Base-by-base conservation (phyloP, 2,888 invertebrate species). In the Dynastes tityus region DNA sequence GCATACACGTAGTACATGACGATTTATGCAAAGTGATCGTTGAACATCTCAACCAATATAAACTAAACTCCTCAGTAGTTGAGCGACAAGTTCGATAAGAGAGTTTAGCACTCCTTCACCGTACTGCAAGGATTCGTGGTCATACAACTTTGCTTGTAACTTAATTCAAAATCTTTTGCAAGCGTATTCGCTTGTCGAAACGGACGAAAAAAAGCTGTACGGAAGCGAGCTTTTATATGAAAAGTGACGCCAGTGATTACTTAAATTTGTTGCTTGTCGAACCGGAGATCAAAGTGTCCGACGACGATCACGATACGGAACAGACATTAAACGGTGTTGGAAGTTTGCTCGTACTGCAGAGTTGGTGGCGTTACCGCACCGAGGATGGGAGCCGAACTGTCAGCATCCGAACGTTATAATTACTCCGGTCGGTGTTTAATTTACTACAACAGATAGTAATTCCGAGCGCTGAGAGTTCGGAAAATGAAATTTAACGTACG, bases 361-460 rank as follows among this genome's bases (percentile, higher is more conserved):
- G 68, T 67, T 68, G 27, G 67, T 58, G 70, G 51, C 55, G 22
- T 68, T 58, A 70, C 77, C 70, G 55, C 77, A 58, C 27, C 45
- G 16, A 8, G 67, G 49, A 58, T 58, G 22, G 55, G 9, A 58
- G 22, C n/a, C 71, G 71, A 77, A 71, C 82, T 82, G 82, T 82
- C 82, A 82, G 81, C 82, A 70, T 78, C 77, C 80, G 75, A 78
- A 81, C 80, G 80, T 78, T 80, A 78, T 81, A 82, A 82, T 82
- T 82, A 82, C 80, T 79, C 64, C 67, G 77, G 77, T 75, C 80
- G 79, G 74, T 79, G 71, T 79, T 81, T 81, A 82, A 81, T 79
- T 76, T 79, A 49, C 45, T 70, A 45, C 68, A 58, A 67, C 78
- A 74, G 70, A 58, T 75, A 75, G 40, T 76, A 78, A 74, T 78